Evolutionary conservation across 2,888 invertebrate species (phyloP), one percentile per base, ranked within the genome.

Genomic region (Thyatira batis): DNA sequence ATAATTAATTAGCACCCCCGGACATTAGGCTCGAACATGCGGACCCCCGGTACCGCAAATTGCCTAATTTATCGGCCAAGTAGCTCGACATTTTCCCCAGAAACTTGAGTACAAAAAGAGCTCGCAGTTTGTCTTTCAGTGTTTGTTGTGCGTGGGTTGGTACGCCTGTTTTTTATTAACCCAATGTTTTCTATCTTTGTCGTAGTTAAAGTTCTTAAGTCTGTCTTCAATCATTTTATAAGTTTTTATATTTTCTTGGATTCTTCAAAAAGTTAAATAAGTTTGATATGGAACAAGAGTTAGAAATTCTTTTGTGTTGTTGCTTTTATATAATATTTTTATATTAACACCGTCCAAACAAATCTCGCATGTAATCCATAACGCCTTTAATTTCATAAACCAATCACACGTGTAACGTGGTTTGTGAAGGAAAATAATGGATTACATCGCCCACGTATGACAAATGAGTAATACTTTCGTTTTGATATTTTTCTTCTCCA

Each of bases 1-100:
- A 75, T 81, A 86, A 85, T 86, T 85, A 85, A 85, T 86, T 83
- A 79, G 75, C 65, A 64, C 61, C 55, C 53, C 67, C 68, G 73
- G 73, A 68, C 70, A 61, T 54, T 58, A 63, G 71, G 60, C 65
- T 60, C 60, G 67, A 67, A 67, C 64, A 61, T 62, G 62, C 65
- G 55, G 69, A 57, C 58, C 59, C 54, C 57, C 66, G 55, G 60
- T 57, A 67, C 79, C 83, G 68, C 82, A 84, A 84, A 84, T 84
- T 81, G 80, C 66, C 82, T 81, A 83, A 84, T 84, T 84, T 82
- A 84, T 82, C 78, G 82, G 71, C 58, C 66, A 72, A 71, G 67
- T 76, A 67, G 69, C 63, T 63, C 59, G 57, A 62, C 70, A 59
- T 68, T 73, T 59, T 57, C 55, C 48, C 57, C 52, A 13, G 46